phyloP scores from a whole-genome alignment of 1,140 invertebrate genomes.

The Helicorthomorpha holstii region DNA sequence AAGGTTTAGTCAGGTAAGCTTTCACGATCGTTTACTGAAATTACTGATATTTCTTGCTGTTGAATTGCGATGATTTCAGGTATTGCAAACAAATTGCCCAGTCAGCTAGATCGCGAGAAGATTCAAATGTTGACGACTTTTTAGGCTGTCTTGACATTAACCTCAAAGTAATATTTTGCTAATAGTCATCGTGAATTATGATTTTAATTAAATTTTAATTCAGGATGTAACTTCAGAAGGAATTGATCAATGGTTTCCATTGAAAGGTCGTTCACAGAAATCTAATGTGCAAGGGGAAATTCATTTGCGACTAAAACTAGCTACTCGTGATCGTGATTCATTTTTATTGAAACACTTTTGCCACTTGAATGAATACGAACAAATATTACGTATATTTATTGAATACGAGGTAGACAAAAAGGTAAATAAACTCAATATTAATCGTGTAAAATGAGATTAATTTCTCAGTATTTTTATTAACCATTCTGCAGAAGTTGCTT shows the following conservation, averaged over 20 bases:
- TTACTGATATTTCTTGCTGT: not conserved
- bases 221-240: constrained; percentile 85
- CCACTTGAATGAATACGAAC: not conserved
- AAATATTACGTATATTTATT: no score
- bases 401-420: no score
- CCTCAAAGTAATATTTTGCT: constrained; percentile 34
- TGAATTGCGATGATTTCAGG: constrained; percentile 27
- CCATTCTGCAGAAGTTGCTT: no score
- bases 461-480: no score
- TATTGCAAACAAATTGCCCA: constrained; percentile 96
- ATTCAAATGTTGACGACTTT: constrained; percentile 70
- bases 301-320: constrained; percentile 72
- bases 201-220: not conserved
- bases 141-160: constrained; percentile 65
- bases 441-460: constrained; percentile 53
- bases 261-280: constrained; percentile 71
- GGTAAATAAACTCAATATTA: constrained; percentile 26
- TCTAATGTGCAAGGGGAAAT: constrained; percentile 81
- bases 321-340: constrained; percentile 51
- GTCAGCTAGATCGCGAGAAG: constrained; percentile 66
- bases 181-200: not conserved
- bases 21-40: not conserved
- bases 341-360: constrained; percentile 1
- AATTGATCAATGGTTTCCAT: constrained; percentile 71
- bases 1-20: constrained; percentile 56